Percentiles rank a stretch among this genome's conserved stretches.
Conservation (phyloP, 2,888 invertebrate species). For the Spilosoma lubricipeda region DNA sequence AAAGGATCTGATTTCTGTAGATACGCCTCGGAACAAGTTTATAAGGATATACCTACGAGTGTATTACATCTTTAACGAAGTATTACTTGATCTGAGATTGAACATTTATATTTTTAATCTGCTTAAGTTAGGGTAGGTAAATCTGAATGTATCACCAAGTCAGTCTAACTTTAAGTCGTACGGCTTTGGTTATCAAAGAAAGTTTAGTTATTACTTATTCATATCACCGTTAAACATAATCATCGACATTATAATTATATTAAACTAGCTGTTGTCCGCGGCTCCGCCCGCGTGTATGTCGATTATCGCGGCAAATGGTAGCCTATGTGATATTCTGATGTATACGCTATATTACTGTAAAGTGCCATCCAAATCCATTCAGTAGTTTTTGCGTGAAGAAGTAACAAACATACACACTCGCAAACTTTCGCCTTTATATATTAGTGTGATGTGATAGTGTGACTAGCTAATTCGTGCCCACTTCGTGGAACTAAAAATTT, state of each 20-base stretch:
- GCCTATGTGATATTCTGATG: too few relatives aligned
- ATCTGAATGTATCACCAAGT: background rate
- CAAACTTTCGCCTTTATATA: too few relatives aligned
- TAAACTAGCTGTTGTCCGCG: too few relatives aligned
- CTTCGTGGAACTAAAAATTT: too few relatives aligned
- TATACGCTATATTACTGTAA: too few relatives aligned
- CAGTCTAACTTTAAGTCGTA: background rate
- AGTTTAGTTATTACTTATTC: background rate
- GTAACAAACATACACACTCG: too few relatives aligned
- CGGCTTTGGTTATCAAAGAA: background rate
- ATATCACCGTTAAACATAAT: background rate
- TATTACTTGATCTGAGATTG: background rate
- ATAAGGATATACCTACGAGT: slow-evolving; percentile 21
- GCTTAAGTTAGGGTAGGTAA: background rate
- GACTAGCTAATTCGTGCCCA: too few relatives aligned
- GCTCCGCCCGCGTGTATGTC: too few relatives aligned
- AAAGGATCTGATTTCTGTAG: slow-evolving; percentile 79
- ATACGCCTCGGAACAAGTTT: slow-evolving; percentile 47
- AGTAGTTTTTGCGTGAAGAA: too few relatives aligned
- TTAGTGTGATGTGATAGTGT: too few relatives aligned
- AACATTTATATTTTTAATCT: background rate
- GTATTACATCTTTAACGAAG: background rate
- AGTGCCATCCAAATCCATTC: too few relatives aligned
- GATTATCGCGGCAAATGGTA: too few relatives aligned
- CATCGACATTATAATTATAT: background rate